Base-by-base conservation (phyloP, 2,888 invertebrate species). In the Macroteleia sp. region DNA sequence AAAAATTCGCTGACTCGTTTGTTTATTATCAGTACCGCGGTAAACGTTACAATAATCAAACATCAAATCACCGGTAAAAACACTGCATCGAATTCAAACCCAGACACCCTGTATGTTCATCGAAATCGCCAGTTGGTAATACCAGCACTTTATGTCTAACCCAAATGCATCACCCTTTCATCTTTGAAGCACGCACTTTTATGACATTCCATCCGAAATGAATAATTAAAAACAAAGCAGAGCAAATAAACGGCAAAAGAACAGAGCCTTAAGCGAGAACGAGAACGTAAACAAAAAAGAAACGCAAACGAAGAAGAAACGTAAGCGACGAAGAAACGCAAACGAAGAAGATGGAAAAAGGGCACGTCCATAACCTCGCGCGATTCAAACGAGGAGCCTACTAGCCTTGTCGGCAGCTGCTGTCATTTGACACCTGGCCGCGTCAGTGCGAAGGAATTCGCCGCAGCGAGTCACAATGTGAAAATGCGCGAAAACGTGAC, bases 401-500 rank as follows among this genome's bases (percentile, higher is more conserved):
- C 32, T 4, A 2, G 8, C 6, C 25, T 9, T n/a, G n/a, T n/a
- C n/a, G n/a, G n/a, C n/a, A n/a, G 34, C 14, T 1, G 48, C 42
- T 48, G 61, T 62, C 61, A 48, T 39, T 62, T 48, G 48, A 48
- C 61, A 39, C 28, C 61, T 61, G 61, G 61, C 46, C 46, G 30
- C 61, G 22, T 25, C 25, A 46, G 61, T n/a, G n/a, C n/a, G n/a
- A n/a, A n/a, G n/a, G n/a, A n/a, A n/a, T n/a, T n/a, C n/a, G n/a
- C n/a, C n/a, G n/a, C n/a, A n/a, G n/a, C n/a, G n/a, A n/a, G n/a
- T n/a, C n/a, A n/a, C n/a, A n/a, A n/a, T n/a, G n/a, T n/a, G n/a
- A n/a, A n/a, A n/a, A n/a, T n/a, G n/a, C 46, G 46, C 36, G n/a
- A 8, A 30, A 48, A 30, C 17, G 30, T 6, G 22, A 12, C 56